These are phyloP conservation scores for Drosophila ustulata DNA, from an alignment of 2,888 invertebrate genomes.

Conservation along the genomic window DNA sequence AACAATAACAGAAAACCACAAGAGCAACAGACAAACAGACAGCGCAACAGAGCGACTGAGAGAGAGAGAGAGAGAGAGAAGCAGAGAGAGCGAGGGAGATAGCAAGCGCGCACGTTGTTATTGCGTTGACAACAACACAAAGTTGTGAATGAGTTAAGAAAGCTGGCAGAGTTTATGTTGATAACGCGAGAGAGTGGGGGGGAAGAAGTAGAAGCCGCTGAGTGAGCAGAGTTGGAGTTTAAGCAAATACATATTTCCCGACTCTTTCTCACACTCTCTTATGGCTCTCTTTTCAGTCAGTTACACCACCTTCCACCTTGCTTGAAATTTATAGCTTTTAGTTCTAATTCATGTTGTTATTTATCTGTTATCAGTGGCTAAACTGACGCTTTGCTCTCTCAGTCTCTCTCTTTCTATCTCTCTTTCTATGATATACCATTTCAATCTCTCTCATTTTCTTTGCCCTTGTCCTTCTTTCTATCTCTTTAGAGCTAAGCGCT, in stretches of 20 bases:
- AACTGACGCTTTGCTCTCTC: too few relatives aligned
- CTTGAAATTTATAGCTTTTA: too few relatives aligned
- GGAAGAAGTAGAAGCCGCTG: not conserved
- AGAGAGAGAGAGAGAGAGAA: not conserved
- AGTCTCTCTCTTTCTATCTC: too few relatives aligned
- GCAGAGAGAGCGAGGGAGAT: constrained; percentile 11
- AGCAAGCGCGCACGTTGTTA: constrained; percentile 21
- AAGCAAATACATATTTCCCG: not conserved
- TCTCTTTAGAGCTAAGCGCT: too few relatives aligned
- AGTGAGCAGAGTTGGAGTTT: not conserved
- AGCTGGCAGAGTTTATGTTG: not conserved
- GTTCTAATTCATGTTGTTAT: too few relatives aligned
- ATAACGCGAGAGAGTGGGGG: not conserved
- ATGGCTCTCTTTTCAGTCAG: too few relatives aligned
- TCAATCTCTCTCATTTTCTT: too few relatives aligned
- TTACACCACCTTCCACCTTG: too few relatives aligned
- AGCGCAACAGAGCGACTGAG: constrained; percentile 10
- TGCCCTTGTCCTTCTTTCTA: too few relatives aligned
- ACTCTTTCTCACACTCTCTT: too few relatives aligned
- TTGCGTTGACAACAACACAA: constrained; percentile 50
- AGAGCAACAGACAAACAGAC: constrained; percentile 51
- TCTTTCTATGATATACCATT: too few relatives aligned
- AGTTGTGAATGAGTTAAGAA: constrained; percentile 57
- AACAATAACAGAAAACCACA: constrained; percentile 57
- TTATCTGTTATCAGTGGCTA: too few relatives aligned